Conservation (phyloP, 2,113 vertebrate species). For the Dascyllus trimaculatus region DNA sequence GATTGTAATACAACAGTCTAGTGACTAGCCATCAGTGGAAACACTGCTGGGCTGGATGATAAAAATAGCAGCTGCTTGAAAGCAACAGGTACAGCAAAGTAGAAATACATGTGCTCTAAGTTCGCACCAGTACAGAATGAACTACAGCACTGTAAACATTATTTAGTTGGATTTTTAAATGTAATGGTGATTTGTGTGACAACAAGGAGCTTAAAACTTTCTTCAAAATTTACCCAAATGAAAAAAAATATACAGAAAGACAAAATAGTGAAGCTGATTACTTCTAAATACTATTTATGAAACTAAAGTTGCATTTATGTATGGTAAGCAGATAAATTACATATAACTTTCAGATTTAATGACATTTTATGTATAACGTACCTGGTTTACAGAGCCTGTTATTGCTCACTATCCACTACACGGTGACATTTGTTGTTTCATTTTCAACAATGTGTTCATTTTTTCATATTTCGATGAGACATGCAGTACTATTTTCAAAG, state of each 20-base stretch:
- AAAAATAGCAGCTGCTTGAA: background rate
- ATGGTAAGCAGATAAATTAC: too few species aligned
- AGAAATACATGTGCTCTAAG: background rate
- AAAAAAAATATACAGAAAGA: background rate
- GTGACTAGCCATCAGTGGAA: background rate
- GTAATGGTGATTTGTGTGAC: too few species aligned
- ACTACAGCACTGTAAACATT: background rate
- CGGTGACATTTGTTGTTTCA: background rate
- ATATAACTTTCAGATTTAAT: background rate
- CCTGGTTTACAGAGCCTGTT: background rate
- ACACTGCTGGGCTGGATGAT: too few species aligned
- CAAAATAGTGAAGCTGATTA: too few species aligned
- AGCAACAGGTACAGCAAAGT: background rate
- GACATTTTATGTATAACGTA: background rate
- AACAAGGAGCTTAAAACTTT: too few species aligned
- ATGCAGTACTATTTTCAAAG: background rate
- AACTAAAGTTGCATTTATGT: too few species aligned
- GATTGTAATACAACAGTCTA: background rate
- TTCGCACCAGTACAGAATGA: background rate
- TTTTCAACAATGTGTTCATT: background rate
- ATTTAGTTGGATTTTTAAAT: too few species aligned
- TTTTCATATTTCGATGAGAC: background rate
- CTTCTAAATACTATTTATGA: too few species aligned
- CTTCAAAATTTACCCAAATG: too few species aligned
- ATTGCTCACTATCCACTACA: background rate